Percentiles rank a stretch among this genome's conserved stretches.
These are phyloP conservation scores for Hecatera dysodea DNA, from an alignment of 2,888 invertebrate species.

Conservation along the genomic window DNA sequence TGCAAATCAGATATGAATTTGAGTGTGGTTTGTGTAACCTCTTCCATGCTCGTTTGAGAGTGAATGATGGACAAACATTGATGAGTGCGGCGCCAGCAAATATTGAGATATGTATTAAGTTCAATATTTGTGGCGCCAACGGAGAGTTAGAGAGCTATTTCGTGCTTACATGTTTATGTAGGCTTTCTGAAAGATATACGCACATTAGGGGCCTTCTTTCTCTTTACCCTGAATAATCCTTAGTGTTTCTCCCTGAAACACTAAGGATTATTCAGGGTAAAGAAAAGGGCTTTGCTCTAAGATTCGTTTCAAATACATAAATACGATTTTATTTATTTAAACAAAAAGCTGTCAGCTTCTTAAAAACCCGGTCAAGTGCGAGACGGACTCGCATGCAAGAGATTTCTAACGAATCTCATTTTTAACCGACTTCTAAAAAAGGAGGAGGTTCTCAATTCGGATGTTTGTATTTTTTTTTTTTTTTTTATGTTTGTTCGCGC, in stretches of 20 bases:
- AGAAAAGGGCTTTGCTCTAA: background rate
- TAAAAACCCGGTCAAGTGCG: no score
- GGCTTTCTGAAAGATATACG: slow-evolving; percentile 15
- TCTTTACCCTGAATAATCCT: background rate
- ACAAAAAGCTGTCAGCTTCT: background rate
- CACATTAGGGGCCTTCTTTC: background rate
- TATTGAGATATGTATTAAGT: slow-evolving; percentile 50
- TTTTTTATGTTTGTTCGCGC: no score
- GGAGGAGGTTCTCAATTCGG: no score
- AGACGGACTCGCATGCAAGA: no score
- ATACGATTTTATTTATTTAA: background rate
- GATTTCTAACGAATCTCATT: no score
- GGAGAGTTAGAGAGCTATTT: slow-evolving; percentile 14
- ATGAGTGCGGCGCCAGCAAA: slow-evolving; percentile 49
- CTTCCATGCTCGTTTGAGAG: slow-evolving; percentile 51
- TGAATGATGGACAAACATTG: slow-evolving; percentile 49
- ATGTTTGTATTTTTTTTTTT: no score
- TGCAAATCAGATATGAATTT: slow-evolving; percentile 46
- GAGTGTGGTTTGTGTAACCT: slow-evolving; percentile 45
- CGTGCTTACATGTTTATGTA: slow-evolving; percentile 22
- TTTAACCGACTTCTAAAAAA: no score
- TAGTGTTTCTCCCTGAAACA: slow-evolving; percentile 5
- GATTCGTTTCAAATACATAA: background rate
- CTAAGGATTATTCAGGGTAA: background rate
- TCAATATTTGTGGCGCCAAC: slow-evolving; percentile 62